These are phyloP conservation scores for Phengaris arion DNA, from an alignment of 2,888 invertebrate genomes.

Conservation along the genomic window DNA sequence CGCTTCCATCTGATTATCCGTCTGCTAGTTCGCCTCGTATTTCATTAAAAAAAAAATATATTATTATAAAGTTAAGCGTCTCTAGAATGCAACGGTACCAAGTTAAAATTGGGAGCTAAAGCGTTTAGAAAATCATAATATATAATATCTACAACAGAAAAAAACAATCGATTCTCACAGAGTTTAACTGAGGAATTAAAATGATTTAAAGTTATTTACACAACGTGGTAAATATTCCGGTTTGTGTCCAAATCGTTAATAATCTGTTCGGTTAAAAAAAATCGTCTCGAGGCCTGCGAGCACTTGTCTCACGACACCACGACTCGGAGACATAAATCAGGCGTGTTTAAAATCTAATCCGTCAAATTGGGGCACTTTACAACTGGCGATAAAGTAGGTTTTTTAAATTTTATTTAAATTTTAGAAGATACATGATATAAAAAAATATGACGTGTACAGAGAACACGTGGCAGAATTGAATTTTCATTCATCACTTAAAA, in stretches of 20 bases:
- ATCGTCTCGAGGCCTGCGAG: slow-evolving; percentile 46
- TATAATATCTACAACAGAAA: not conserved
- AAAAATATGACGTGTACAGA: no score
- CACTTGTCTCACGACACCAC: slow-evolving; percentile 69
- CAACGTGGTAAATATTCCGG: not conserved
- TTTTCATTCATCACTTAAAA: no score
- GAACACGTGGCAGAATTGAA: no score
- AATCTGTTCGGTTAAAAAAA: slow-evolving; percentile 42
- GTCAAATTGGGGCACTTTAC: slow-evolving; percentile 38
- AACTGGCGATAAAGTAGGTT: not conserved
- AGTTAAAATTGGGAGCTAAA: no score
- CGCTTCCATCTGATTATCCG: no score
- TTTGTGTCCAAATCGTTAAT: slow-evolving; percentile 13
- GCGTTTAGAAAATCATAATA: not conserved
- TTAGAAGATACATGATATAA: no score
- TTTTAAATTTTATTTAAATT: no score
- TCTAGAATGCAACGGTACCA: no score
- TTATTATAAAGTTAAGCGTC: no score
- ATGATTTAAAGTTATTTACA: slow-evolving; percentile 22
- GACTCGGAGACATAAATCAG: slow-evolving; percentile 66
- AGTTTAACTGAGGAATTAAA: slow-evolving; percentile 3
- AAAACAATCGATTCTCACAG: not conserved
- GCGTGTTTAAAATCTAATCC: slow-evolving; percentile 63
- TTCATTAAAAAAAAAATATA: no score
- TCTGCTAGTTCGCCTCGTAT: no score